Conservation (phyloP, 2,113 vertebrate genomes). For the Saguinus imperator region DNA sequence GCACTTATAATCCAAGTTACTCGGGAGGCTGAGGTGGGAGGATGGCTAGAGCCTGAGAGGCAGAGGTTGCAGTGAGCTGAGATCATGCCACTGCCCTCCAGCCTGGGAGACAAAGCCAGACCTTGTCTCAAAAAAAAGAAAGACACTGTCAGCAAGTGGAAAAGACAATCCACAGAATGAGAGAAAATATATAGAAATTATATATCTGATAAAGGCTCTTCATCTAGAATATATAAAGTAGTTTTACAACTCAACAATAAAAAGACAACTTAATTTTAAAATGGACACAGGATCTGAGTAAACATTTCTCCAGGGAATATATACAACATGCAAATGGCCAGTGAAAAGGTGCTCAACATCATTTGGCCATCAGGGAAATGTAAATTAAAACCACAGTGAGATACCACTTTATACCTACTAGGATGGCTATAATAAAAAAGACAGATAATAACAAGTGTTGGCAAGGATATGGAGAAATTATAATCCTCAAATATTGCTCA, state of each 20-base stretch:
- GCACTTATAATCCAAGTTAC: too few species aligned
- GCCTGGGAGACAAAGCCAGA: too few species aligned
- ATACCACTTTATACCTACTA: background rate
- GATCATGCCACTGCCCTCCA: too few species aligned
- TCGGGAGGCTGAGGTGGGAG: too few species aligned
- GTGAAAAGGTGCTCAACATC: background rate
- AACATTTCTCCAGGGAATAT: background rate
- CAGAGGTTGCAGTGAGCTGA: too few species aligned
- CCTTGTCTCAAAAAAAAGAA: too few species aligned
- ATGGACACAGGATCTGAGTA: background rate
- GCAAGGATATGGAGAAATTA: conserved; percentile 17
- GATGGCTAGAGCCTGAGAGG: too few species aligned
- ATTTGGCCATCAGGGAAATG: background rate
- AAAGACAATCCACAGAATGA: background rate
- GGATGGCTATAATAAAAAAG: background rate
- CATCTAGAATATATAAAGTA: background rate
- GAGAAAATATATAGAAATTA: background rate
- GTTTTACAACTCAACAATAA: conserved; percentile 18
- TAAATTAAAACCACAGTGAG: background rate
- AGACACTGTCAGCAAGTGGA: background rate
- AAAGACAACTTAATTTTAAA: background rate
- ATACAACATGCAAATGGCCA: background rate
- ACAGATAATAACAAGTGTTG: background rate
- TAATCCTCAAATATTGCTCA: background rate
- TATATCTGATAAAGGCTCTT: background rate